These are phyloP conservation scores for Mimumesa dahlbomi DNA, from an alignment of 2,888 invertebrate species.

Conservation along the genomic window DNA sequence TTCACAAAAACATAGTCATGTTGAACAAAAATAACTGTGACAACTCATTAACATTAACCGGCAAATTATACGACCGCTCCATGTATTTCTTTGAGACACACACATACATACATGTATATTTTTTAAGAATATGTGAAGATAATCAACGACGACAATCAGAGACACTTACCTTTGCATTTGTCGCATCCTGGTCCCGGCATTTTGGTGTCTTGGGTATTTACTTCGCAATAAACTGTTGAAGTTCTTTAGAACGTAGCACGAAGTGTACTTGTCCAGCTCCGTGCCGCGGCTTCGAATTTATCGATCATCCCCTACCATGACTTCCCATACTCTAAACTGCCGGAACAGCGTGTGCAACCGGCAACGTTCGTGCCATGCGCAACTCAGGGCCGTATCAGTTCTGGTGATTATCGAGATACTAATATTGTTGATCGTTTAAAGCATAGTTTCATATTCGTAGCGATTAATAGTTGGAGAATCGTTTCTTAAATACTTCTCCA, in stretches of 20 bases:
- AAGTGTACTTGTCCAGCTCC: conserved; percentile 59
- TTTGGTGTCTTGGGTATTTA: conserved; percentile 48
- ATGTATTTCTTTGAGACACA: too few relatives aligned
- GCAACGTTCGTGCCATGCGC: conserved; percentile 69
- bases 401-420: not conserved
- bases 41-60: too few relatives aligned
- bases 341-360: conserved; percentile 68
- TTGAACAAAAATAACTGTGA: too few relatives aligned
- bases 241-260: conserved; percentile 46
- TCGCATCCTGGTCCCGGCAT: conserved; percentile 77
- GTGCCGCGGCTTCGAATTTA: conserved; percentile 71
- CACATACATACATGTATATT: too few relatives aligned
- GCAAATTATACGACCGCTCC: too few relatives aligned
- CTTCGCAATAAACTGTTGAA: conserved; percentile 9
- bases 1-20: too few relatives aligned
- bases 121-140: too few relatives aligned
- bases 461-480: not conserved
- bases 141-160: too few relatives aligned
- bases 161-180: conserved; percentile 75
- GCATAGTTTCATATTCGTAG: too few relatives aligned
- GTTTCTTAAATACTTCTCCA: not conserved
- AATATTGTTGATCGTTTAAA: too few relatives aligned
- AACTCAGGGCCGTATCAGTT: conserved; percentile 58
- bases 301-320: conserved; percentile 73
- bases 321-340: conserved; percentile 17